Conservation (phyloP, 1,140 invertebrate species). For the Carposina sasakii region DNA sequence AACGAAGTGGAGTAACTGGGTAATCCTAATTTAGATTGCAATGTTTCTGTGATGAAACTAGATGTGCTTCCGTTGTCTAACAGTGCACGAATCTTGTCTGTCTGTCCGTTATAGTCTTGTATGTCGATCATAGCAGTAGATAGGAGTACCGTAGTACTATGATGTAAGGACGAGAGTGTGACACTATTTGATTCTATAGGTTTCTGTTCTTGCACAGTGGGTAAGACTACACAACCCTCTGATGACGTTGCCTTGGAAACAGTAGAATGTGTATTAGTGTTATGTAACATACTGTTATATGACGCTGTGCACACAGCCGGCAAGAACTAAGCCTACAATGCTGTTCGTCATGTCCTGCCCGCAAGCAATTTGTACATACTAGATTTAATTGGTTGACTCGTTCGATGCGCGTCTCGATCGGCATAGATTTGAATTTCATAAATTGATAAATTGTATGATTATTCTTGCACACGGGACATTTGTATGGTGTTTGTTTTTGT, state of each 20-base stretch:
- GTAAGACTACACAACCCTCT: background rate
- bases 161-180: background rate
- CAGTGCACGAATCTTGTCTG: background rate
- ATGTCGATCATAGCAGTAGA: background rate
- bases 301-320: background rate
- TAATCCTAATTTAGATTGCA: background rate
- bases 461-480: background rate
- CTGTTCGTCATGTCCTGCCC: background rate
- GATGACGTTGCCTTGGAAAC: background rate
- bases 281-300: background rate
- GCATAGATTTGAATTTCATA: slow-evolving; percentile 2
- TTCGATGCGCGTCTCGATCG: background rate
- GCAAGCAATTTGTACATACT: slow-evolving; percentile 1
- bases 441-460: slow-evolving; percentile 4
- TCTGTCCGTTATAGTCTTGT: background rate
- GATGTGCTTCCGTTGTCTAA: slow-evolving; percentile 1
- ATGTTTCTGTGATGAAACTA: background rate
- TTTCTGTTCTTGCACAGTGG: background rate
- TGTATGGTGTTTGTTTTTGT: background rate
- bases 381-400: background rate
- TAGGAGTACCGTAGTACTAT: background rate
- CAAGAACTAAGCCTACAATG: background rate
- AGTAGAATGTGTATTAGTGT: background rate
- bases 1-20: background rate
- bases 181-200: background rate